Evolutionary conservation across 92 coral and sea anemone species (phyloP).

Genomic region (Nematostella vectensis): DNA sequence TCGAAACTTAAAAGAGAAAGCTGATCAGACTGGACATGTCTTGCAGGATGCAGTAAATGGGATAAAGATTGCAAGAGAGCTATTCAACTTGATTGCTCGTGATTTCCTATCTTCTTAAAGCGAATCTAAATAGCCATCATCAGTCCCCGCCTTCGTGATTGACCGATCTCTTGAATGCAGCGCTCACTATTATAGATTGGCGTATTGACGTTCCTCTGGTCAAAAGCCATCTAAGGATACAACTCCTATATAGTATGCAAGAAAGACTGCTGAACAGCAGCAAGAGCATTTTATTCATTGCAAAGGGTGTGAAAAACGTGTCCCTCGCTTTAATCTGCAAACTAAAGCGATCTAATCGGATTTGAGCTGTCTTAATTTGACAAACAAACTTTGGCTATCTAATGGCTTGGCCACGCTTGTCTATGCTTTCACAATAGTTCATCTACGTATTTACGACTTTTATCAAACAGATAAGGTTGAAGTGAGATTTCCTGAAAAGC

Average conservation of each 20-base stretch:
- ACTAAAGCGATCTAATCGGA: conserved; percentile 58
- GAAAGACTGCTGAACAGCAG: too few relatives aligned
- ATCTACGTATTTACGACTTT: conserved; percentile 3
- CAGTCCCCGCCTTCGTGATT: not conserved
- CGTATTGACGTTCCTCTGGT: too few relatives aligned
- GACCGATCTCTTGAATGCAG: not conserved
- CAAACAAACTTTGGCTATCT: conserved; percentile 33
- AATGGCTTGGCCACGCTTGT: conserved; percentile 49
- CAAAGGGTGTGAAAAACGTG: conserved; percentile 36
- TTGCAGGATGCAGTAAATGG: too few relatives aligned
- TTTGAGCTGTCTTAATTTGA: conserved; percentile 39
- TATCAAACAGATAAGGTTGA: conserved; percentile 11
- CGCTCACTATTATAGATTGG: too few relatives aligned
- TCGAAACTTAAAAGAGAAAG: too few relatives aligned
- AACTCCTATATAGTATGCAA: too few relatives aligned
- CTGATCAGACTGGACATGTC: too few relatives aligned
- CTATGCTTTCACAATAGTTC: conserved; percentile 11
- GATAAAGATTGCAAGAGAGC: too few relatives aligned
- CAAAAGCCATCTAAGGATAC: too few relatives aligned
- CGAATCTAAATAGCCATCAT: not conserved
- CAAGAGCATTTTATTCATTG: conserved; percentile 13
- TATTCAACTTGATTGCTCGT: too few relatives aligned
- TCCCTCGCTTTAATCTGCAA: conserved; percentile 26
- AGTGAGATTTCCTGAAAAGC: conserved; percentile 25
- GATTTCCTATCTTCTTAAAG: not conserved